Conservation (phyloP, 2,113 vertebrate genomes). For the Pleuronectes platessa region DNA sequence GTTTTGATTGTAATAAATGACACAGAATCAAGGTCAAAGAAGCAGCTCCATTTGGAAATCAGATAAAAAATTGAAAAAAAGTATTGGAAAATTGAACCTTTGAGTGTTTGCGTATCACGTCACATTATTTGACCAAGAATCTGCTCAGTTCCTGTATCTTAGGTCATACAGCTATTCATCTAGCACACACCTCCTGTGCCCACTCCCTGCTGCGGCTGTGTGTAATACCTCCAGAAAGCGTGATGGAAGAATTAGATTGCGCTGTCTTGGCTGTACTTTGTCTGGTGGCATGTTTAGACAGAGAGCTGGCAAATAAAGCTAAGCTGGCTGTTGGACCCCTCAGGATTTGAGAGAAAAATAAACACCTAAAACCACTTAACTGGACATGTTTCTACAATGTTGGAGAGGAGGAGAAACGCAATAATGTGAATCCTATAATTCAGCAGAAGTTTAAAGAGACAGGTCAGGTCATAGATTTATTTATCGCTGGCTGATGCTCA, state of each 20-base stretch:
- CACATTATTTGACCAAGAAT: not conserved
- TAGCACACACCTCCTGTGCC: not conserved
- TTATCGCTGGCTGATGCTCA: no score
- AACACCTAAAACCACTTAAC: not conserved
- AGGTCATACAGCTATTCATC: not conserved
- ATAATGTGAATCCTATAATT: not conserved
- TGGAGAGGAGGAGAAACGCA: not conserved
- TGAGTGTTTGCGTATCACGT: not conserved
- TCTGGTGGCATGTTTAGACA: constrained; percentile 50
- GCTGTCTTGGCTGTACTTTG: not conserved
- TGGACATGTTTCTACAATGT: constrained; percentile 15
- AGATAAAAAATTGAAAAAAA: not conserved
- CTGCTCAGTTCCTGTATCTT: not conserved
- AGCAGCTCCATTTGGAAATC: not conserved
- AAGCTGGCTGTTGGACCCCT: constrained; percentile 9
- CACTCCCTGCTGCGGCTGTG: constrained; percentile 1
- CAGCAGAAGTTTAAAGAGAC: not conserved
- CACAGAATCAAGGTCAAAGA: not conserved
- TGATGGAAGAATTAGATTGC: constrained; percentile 1
- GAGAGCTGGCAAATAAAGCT: constrained; percentile 28
- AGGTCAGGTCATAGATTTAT: not conserved
- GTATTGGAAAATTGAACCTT: not conserved
- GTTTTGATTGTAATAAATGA: fast-evolving
- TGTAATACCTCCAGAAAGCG: not conserved
- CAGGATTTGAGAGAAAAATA: constrained; percentile 1